A percentile compares a stretch with the other conserved stretches of the same genome.
Evolutionary conservation across 2,797 vertebrate genomes (phyloP).

Genomic region (Sebastes matsubarae): DNA sequence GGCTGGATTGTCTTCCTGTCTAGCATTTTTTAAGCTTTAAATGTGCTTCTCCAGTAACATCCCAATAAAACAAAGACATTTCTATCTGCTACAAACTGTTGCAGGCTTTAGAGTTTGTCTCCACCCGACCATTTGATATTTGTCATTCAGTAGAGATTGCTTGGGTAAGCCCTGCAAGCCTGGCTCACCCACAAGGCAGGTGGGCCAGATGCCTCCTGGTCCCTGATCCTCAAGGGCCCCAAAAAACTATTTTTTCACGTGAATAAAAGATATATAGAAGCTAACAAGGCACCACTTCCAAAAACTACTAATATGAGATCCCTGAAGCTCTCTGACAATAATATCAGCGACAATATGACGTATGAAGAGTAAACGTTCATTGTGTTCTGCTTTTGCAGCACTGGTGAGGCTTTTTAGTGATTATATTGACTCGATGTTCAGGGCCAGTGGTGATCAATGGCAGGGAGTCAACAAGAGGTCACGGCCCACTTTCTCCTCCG

Average conservation of each 20-base stretch:
- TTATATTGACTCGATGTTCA: not conserved
- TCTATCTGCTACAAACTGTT: not conserved
- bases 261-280: not conserved
- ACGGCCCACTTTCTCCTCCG: not conserved
- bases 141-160: not conserved
- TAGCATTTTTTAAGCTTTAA: no score
- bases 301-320: not conserved
- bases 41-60: no score
- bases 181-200: not conserved
- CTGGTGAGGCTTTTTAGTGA: not conserved
- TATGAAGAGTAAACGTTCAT: not conserved
- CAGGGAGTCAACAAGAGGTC: not conserved
- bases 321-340: not conserved
- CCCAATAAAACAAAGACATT: no score
- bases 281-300: no score
- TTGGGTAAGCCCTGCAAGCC: not conserved
- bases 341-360: not conserved
- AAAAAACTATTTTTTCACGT: not conserved
- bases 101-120: not conserved
- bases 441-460: slow-evolving; percentile 29
- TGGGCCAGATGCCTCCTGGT: not conserved
- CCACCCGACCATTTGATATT: not conserved
- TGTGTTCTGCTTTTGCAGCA: not conserved
- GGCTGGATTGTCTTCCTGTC: no score
- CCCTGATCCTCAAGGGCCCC: not conserved